Evolutionary conservation across 2,797 vertebrate genomes (phyloP).

Genomic region (Sciaenops ocellatus): DNA sequence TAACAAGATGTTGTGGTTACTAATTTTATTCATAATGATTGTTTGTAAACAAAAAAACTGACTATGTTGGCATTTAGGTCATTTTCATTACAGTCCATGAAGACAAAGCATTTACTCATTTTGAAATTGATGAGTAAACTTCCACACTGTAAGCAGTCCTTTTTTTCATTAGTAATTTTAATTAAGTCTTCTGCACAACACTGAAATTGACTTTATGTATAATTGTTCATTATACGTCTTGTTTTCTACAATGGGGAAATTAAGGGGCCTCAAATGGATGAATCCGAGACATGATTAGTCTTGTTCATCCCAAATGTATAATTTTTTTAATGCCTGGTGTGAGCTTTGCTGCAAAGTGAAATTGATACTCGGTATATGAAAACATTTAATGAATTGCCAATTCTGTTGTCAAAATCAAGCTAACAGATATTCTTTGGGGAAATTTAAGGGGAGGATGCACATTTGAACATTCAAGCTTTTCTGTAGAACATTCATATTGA

Average conservation of each 20-base stretch:
- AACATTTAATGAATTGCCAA: slow-evolving; percentile 88
- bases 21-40: slow-evolving; percentile 75
- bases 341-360: slow-evolving; percentile 84
- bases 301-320: slow-evolving; percentile 86
- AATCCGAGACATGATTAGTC: slow-evolving; percentile 88
- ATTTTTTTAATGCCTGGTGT: slow-evolving; percentile 85
- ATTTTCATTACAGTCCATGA: slow-evolving; percentile 83
- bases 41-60: slow-evolving; percentile 80
- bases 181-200: slow-evolving; percentile 88
- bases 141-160: slow-evolving; percentile 80
- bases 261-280: slow-evolving; percentile 87
- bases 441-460: slow-evolving; percentile 69
- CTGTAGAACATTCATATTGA: slow-evolving; percentile 46
- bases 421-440: slow-evolving; percentile 80
- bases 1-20: slow-evolving; percentile 50
- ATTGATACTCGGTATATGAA: slow-evolving; percentile 85
- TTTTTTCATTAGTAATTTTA: slow-evolving; percentile 90
- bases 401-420: slow-evolving; percentile 84
- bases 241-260: slow-evolving; percentile 88
- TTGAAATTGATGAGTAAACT: slow-evolving; percentile 85
- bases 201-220: slow-evolving; percentile 89
- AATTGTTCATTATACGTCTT: slow-evolving; percentile 90
- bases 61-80: slow-evolving; percentile 77
- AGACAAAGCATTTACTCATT: slow-evolving; percentile 80
- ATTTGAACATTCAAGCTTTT: slow-evolving; percentile 51